Conservation (phyloP, 1,140 invertebrate species). For the Leptinotarsa lineolata region DNA sequence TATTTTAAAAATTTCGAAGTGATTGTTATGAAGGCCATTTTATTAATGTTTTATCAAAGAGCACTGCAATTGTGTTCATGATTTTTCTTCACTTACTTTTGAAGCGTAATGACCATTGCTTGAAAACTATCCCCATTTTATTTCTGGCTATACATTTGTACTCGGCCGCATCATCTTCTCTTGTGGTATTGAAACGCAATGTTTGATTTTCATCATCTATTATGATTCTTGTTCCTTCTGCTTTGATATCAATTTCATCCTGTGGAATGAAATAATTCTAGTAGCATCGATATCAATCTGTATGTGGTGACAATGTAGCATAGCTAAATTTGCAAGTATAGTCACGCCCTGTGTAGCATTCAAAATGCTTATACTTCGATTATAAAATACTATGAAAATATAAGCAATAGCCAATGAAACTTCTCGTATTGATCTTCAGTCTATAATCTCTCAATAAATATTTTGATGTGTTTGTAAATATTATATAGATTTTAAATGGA, state of each 20-base stretch:
- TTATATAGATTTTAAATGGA: too few species aligned
- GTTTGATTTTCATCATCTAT: constrained; percentile 55
- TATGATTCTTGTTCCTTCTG: constrained; percentile 50
- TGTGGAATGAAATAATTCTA: constrained; percentile 18
- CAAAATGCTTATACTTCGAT: too few species aligned
- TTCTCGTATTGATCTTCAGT: too few species aligned
- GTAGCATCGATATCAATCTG: neutral
- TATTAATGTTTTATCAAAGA: constrained; percentile 42
- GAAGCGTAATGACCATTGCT: constrained; percentile 48
- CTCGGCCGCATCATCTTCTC: constrained; percentile 54
- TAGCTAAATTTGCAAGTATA: too few species aligned
- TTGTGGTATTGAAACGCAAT: constrained; percentile 51
- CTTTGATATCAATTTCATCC: constrained; percentile 35
- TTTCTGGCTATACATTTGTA: constrained; percentile 56
- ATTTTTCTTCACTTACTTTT: constrained; percentile 47
- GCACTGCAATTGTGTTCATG: neutral
- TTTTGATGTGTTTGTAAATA: too few species aligned
- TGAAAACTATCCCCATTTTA: constrained; percentile 50
- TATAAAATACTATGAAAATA: too few species aligned
- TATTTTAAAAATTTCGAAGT: neutral
- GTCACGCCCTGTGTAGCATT: too few species aligned
- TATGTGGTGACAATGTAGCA: too few species aligned
- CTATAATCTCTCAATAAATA: too few species aligned
- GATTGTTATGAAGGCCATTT: too few species aligned
- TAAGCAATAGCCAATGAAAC: too few species aligned